Evolutionary conservation across 2,888 invertebrate genomes (phyloP), one percentile per base, ranked within the genome.

Genomic region (Reticulitermes lucifugus): DNA sequence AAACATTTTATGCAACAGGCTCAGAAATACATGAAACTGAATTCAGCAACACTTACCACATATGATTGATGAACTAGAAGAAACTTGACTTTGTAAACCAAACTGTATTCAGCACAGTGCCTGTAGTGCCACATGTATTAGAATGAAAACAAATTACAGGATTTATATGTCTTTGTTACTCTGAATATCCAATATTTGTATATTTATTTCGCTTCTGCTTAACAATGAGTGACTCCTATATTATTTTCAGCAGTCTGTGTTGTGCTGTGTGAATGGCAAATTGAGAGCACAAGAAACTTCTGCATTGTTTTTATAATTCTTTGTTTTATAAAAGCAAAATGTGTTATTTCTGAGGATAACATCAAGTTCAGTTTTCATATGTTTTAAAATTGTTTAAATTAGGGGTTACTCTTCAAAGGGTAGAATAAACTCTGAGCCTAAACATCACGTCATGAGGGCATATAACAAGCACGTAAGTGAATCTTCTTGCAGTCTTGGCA

Each of bases 1-100:
- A 73, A 73, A 73, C 73, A 73, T 29, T 73, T 60, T 80, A 60
- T 60, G 60, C 41, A 80, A 80, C 46, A 80, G 80, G 80, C 80
- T 80, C 80, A 80, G 55, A 60, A 80, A 79, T 35, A 35, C 21
- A 41, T 75, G 35, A 5, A 65, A 25, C 25, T 12, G 60, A 35
- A 60, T 60, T 60, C 60, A 22, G 60, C 65, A 25, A 65, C 65
- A 65, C n/a, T 65, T 65, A 65, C 65, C 65, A 65, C 25, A 65
- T n/a, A 65, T 25, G 7, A 25, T 12, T 65, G 25, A 65, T 65
- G n/a, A 65, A n/a, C 25, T 25, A 65, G 65, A 65, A 35, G 6
- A 14, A 65, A 65, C 41, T 22, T 75, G 55, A 25, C 43, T 51
- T 79, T 51, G 22, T 12, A 46, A 55, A 65, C 25, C 25, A 65